Percentiles rank a stretch among this genome's conserved stretches.
Evolutionary conservation across 2,113 vertebrate species (phyloP).

Genomic region (Amia ocellicauda): DNA sequence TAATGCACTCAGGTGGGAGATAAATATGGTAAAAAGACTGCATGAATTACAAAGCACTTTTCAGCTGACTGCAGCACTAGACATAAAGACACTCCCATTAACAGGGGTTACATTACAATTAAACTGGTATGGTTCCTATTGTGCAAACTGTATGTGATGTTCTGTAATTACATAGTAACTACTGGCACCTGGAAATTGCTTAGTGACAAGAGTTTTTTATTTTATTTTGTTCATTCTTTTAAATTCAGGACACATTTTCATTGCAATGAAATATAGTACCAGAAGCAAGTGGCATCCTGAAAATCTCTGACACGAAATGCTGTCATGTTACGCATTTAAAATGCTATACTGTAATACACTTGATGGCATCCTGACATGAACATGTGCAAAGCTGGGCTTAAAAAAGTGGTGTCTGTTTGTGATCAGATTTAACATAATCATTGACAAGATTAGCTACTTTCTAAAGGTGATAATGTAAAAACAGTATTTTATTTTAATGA

Average conservation of each 20-base stretch:
- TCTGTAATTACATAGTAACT: slow-evolving; percentile 35
- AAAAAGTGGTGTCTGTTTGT: no score
- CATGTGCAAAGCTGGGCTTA: no score
- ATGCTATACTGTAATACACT: no score
- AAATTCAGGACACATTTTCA: slow-evolving; percentile 32
- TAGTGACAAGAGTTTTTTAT: slow-evolving; percentile 22
- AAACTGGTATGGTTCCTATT: slow-evolving; percentile 32
- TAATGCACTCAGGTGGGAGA: slow-evolving; percentile 17
- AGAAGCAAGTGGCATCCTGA: no score
- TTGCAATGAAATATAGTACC: background rate
- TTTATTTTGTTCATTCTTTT: slow-evolving; percentile 17
- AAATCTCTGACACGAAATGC: no score
- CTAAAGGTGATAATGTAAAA: background rate
- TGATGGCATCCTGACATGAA: no score
- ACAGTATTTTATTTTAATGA: background rate
- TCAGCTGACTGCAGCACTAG: slow-evolving; percentile 23
- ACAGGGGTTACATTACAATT: slow-evolving; percentile 33
- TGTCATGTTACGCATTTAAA: no score
- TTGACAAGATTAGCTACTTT: background rate
- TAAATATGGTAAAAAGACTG: slow-evolving; percentile 23
- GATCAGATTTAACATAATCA: background rate
- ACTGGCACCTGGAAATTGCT: slow-evolving; percentile 30
- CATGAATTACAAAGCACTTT: slow-evolving; percentile 29
- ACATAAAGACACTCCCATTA: slow-evolving; percentile 28
- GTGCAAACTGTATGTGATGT: slow-evolving; percentile 24